Percentiles rank a stretch among this genome's conserved stretches.
phyloP scores from a whole-genome alignment of 2,888 invertebrate genomes.

The Nemurella pictetii region DNA sequence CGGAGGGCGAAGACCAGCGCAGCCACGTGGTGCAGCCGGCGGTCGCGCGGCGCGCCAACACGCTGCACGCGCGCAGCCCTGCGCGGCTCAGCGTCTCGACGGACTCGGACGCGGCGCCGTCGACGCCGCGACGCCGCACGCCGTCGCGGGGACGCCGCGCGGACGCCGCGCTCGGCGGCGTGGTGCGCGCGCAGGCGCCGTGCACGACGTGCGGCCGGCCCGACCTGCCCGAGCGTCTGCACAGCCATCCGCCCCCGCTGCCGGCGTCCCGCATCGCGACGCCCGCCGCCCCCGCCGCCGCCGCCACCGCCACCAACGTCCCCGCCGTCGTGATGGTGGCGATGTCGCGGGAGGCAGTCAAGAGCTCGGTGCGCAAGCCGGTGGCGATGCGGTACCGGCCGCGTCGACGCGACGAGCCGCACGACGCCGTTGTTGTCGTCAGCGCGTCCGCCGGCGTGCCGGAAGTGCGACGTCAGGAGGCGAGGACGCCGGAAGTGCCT shows the following conservation, averaged over 20 bases:
- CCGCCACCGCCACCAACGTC: constrained; percentile 3
- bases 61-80: constrained; percentile 4
- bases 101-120: neutral
- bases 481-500: neutral
- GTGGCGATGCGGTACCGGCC: constrained; percentile 54
- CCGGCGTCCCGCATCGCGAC: neutral
- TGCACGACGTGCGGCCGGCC: constrained; percentile 69
- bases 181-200: constrained; percentile 53
- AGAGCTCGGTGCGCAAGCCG: constrained; percentile 58
- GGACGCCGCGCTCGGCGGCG: constrained; percentile 37
- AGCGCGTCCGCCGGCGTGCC: neutral
- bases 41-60: neutral
- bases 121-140: neutral
- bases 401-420: constrained; percentile 12
- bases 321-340: constrained; percentile 34
- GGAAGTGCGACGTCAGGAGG: too few relatives aligned
- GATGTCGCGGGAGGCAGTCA: constrained; percentile 42
- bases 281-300: neutral
- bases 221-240: constrained; percentile 68
- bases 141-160: neutral
- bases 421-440: neutral
- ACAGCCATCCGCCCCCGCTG: constrained; percentile 57
- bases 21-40: neutral
- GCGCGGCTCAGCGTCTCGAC: neutral
- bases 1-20: neutral